Base-by-base conservation (phyloP, 2,797 vertebrate species). In the Lepus townsendii region DNA sequence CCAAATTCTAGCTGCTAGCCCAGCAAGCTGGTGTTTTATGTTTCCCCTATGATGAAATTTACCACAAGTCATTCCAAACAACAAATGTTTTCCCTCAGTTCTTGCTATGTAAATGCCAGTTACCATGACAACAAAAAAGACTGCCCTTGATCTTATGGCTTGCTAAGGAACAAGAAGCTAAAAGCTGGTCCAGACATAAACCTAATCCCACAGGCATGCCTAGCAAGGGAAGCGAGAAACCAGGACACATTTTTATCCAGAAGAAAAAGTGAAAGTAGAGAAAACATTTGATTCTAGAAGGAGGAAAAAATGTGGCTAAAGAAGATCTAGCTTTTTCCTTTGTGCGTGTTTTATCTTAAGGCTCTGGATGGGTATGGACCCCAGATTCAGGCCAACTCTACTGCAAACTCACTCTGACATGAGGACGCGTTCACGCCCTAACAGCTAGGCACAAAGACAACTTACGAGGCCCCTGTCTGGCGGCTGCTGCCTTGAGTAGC, bases 251-350 rank as follows among this genome's bases (percentile, higher is more conserved):
- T 93, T 68, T 75, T 85, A 66, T 88, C 96, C 50, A 78, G 78
- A 96, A 96, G 63, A 87, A 95, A 86, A 94, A 77, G 63, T 84
- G 63, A 88, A 93, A 92, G 83, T 79, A 90, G 22, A 62, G 38
- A 26, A 72, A 82, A 71, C 54, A 66, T 88, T 90, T 77, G 68
- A 90, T 90, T 92, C 63, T 88, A 84, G n/a, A 72, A 65, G 47
- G 26, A 90, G 75, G 91, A 95, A 57, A 92, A 88, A 62, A 76
- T 80, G 60, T 35, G 26, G 7, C 42, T 69, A 84, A 89, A 90
- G 5, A 94, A 90, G 60, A 63, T 52, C 63, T 72, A 14, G 24
- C 35, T 80, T 86, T 95, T 42, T 88, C 19, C 20, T 90, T 26
- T 75, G 16, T 57, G 16, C 14, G 54, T 38, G 24, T 62, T 77